Evolutionary conservation across 2,888 invertebrate species (phyloP).

Genomic region (Cephus rjabovi): DNA sequence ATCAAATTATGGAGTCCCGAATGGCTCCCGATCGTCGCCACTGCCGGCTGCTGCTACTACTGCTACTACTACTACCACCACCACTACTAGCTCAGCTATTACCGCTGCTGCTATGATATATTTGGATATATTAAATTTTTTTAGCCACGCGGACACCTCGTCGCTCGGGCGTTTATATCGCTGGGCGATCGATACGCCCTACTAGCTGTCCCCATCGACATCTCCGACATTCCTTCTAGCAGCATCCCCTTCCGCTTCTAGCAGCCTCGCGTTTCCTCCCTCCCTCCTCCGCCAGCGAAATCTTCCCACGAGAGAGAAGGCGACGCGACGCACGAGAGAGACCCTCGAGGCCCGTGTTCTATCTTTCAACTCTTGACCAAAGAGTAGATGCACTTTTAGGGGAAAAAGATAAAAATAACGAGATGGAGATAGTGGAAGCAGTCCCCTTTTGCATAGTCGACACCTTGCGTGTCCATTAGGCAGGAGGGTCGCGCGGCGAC

Average conservation of each 20-base stretch:
- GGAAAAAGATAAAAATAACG: background rate
- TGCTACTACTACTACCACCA: no score
- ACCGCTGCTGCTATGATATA: slow-evolving; percentile 61
- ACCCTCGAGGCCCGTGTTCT: no score
- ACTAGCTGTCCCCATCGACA: slow-evolving; percentile 8
- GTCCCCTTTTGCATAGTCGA: slow-evolving; percentile 55
- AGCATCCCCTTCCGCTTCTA: background rate
- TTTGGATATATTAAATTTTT: slow-evolving; percentile 67
- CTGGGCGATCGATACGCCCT: slow-evolving; percentile 28
- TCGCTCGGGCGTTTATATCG: slow-evolving; percentile 20
- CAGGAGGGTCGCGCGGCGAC: slow-evolving; percentile 23
- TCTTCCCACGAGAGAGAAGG: no score
- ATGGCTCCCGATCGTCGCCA: slow-evolving; percentile 59
- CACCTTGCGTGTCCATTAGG: slow-evolving; percentile 63
- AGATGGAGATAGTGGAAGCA: background rate
- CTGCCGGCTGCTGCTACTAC: no score
- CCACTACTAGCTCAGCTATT: slow-evolving; percentile 38
- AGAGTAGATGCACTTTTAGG: background rate
- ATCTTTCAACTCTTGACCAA: background rate
- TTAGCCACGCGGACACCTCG: slow-evolving; percentile 35
- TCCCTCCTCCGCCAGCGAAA: background rate
- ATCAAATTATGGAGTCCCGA: slow-evolving; percentile 64
- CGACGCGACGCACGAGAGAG: no score
- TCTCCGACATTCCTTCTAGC: background rate
- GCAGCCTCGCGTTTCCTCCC: background rate